A percentile compares a stretch with the other conserved stretches of the same genome.
Conservation (phyloP, 2,797 vertebrate species). For the Cossypha polioptera region DNA sequence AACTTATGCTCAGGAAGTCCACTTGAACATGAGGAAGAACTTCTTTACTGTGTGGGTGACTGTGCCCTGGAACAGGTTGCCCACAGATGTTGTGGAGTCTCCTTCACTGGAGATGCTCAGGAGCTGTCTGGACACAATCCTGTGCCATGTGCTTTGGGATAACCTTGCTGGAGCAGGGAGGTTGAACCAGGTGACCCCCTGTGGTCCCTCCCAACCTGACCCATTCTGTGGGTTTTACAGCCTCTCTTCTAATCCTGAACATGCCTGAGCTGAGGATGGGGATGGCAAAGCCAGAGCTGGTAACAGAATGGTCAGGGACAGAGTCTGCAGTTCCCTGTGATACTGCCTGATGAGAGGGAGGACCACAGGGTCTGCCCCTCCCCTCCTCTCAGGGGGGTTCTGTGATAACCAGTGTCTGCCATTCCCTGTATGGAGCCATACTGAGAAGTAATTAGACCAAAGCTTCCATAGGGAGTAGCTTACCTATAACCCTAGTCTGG, state of each 20-base stretch:
- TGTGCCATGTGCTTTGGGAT: background rate
- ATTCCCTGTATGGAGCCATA: background rate
- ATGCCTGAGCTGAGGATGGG: background rate
- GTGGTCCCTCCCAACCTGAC: background rate
- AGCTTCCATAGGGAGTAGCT: background rate
- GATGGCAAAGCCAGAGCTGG: background rate
- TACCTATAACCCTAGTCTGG: background rate
- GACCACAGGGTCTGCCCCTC: background rate
- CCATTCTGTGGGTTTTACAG: background rate
- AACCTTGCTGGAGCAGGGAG: background rate
- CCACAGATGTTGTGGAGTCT: background rate
- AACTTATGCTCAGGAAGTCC: background rate
- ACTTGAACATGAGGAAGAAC: background rate
- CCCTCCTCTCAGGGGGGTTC: background rate
- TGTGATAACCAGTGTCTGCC: accelerated
- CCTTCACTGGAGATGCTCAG: background rate
- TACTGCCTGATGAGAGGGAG: background rate
- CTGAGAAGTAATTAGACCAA: background rate
- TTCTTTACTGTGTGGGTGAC: background rate
- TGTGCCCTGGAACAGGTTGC: background rate
- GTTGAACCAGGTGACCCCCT: background rate
- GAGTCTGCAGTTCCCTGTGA: background rate
- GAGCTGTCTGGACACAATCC: background rate
- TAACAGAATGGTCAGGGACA: background rate
- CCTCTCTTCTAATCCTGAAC: background rate